Conservation (phyloP, 92 coral and sea anemone genomes). For the Actinostola sp. region DNA sequence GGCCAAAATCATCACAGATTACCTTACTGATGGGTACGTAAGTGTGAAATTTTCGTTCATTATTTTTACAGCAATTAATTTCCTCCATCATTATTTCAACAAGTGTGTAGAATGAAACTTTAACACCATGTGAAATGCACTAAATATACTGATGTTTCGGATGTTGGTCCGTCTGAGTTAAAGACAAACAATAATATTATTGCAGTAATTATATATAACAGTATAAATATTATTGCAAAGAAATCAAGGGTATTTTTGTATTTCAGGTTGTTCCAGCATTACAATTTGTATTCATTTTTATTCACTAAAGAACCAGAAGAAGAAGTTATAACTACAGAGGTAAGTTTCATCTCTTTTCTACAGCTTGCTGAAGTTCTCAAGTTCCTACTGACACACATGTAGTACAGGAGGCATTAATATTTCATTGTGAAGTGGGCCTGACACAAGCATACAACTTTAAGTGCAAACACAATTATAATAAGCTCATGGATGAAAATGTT, state of each 20-base stretch:
- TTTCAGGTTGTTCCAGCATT: constrained; percentile 88
- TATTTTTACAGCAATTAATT: too few relatives aligned
- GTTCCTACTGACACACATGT: background rate
- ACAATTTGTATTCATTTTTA: constrained; percentile 83
- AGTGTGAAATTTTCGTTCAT: too few relatives aligned
- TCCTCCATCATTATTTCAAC: background rate
- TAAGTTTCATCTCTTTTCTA: background rate
- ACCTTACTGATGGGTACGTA: constrained; percentile 87
- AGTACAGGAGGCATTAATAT: too few relatives aligned
- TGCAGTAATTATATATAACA: too few relatives aligned
- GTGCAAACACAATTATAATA: too few relatives aligned
- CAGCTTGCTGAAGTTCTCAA: background rate
- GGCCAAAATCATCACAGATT: constrained; percentile 79
- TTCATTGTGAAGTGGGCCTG: too few relatives aligned
- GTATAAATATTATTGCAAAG: background rate
- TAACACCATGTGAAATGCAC: background rate
- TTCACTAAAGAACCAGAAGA: constrained; percentile 80
- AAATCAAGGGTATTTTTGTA: background rate
- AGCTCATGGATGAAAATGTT: too few relatives aligned
- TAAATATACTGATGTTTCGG: too few relatives aligned
- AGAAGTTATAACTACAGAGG: constrained; percentile 74
- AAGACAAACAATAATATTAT: too few relatives aligned
- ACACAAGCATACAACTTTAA: too few relatives aligned
- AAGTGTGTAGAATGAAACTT: too few relatives aligned
- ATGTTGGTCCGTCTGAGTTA: too few relatives aligned